Percentiles rank a stretch among this genome's conserved stretches.
phyloP scores from a whole-genome alignment of 2,888 invertebrate genomes.

The Diarsia rubi region DNA sequence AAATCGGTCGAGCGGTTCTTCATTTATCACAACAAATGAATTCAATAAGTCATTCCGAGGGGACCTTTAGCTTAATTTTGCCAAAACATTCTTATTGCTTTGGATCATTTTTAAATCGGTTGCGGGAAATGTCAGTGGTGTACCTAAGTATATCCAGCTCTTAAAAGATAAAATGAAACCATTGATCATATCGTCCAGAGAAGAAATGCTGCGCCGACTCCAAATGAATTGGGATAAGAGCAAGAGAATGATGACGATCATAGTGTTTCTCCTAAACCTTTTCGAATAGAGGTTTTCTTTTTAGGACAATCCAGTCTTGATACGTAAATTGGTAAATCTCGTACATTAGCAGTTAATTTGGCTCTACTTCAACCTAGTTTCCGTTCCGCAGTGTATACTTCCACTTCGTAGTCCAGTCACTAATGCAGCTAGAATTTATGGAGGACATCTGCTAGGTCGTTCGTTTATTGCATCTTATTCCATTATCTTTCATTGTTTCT shows the following conservation, averaged over 20 bases:
- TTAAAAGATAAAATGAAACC: no score
- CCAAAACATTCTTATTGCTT: no score
- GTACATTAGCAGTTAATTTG: constrained; percentile 28
- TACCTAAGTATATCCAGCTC: no score
- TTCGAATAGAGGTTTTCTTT: neutral
- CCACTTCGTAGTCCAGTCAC: constrained; percentile 8
- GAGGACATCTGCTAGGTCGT: constrained; percentile 9
- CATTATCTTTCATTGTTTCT: constrained; percentile 12
- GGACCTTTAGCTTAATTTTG: no score
- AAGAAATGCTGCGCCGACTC: no score
- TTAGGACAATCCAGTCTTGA: neutral
- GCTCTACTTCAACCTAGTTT: constrained; percentile 33
- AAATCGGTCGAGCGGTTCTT: no score
- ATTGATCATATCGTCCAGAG: neutral
- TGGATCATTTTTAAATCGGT: no score
- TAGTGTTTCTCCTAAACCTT: neutral
- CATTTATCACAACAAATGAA: no score
- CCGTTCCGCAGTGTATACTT: neutral
- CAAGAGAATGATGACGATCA: no score
- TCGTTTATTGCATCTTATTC: neutral
- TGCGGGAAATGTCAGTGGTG: no score
- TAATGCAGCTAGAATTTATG: constrained; percentile 13
- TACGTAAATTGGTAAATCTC: constrained; percentile 14
- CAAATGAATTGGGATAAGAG: no score
- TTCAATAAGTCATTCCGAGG: no score